Evolutionary conservation across 2,888 invertebrate species (phyloP).

Genomic region (Sesamia inferens): DNA sequence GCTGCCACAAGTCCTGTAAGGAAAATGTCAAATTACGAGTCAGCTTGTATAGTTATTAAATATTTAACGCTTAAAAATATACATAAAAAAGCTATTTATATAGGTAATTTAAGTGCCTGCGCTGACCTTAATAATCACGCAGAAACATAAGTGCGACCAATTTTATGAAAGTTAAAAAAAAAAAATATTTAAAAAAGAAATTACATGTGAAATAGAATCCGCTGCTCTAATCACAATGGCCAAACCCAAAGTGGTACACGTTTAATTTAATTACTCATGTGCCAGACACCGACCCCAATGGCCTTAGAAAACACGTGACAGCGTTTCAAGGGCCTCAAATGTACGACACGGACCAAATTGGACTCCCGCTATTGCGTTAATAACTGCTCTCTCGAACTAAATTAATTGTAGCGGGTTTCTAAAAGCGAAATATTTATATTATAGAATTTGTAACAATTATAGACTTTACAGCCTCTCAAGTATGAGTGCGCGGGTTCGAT

Average conservation of each 20-base stretch:
- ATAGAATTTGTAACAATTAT: background rate
- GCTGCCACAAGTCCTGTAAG: no score
- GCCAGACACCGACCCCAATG: conserved; percentile 63
- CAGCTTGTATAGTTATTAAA: background rate
- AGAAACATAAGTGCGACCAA: background rate
- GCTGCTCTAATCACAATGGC: conserved; percentile 51
- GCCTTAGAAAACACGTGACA: conserved; percentile 68
- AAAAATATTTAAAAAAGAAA: background rate
- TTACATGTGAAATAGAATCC: conserved; percentile 7
- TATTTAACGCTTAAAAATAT: background rate
- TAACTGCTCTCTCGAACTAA: conserved; percentile 26
- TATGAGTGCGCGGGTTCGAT: no score
- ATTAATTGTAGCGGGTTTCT: conserved; percentile 11
- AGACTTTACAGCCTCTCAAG: no score
- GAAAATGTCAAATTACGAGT: no score
- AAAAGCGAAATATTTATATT: conserved; percentile 8
- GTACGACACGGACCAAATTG: conserved; percentile 36
- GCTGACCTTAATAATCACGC: background rate
- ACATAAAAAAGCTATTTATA: no score
- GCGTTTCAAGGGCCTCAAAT: conserved; percentile 49
- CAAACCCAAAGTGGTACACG: conserved; percentile 60
- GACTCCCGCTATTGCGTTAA: conserved; percentile 26
- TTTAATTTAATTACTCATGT: conserved; percentile 72
- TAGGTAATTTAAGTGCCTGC: no score
- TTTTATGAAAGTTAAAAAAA: background rate